Percentiles rank a stretch among this genome's conserved stretches.
Evolutionary conservation across 2,888 invertebrate species (phyloP).

Genomic region (Brachypalpus laphriformis): DNA sequence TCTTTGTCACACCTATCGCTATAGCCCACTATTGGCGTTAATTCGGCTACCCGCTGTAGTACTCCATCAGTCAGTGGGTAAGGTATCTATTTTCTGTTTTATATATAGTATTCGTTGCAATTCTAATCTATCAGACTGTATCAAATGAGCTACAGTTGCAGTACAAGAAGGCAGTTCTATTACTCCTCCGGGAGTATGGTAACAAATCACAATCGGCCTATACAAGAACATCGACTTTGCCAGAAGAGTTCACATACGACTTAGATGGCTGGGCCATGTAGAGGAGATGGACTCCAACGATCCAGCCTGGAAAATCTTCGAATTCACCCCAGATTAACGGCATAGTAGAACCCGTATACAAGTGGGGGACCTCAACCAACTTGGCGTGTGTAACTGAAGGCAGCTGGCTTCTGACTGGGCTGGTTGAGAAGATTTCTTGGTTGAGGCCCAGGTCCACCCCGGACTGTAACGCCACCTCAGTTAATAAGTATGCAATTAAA

Average conservation of each 20-base stretch:
- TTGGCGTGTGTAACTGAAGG: no score
- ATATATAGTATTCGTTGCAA: constrained; percentile 90
- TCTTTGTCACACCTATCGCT: constrained; percentile 95
- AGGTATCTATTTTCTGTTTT: constrained; percentile 92
- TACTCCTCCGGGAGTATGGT: constrained; percentile 68
- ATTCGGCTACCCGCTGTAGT: constrained; percentile 92
- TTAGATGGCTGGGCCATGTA: no score
- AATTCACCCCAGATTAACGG: no score
- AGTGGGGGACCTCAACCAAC: no score
- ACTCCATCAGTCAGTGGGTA: constrained; percentile 89
- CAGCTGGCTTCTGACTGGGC: no score
- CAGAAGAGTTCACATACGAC: constrained; percentile 76
- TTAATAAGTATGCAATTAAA: no score
- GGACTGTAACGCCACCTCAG: no score
- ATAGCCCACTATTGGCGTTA: constrained; percentile 95
- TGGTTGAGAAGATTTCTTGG: no score
- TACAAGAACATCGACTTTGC: constrained; percentile 76
- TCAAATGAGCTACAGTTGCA: constrained; percentile 77
- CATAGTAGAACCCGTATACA: no score
- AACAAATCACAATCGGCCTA: constrained; percentile 51
- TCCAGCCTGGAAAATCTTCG: no score
- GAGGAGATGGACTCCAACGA: no score
- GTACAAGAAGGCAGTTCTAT: constrained; percentile 77
- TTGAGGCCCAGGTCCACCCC: no score
- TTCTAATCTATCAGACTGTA: constrained; percentile 88